Evolutionary conservation across 2,888 invertebrate genomes (phyloP).

Genomic region (Andrena flavipes): DNA sequence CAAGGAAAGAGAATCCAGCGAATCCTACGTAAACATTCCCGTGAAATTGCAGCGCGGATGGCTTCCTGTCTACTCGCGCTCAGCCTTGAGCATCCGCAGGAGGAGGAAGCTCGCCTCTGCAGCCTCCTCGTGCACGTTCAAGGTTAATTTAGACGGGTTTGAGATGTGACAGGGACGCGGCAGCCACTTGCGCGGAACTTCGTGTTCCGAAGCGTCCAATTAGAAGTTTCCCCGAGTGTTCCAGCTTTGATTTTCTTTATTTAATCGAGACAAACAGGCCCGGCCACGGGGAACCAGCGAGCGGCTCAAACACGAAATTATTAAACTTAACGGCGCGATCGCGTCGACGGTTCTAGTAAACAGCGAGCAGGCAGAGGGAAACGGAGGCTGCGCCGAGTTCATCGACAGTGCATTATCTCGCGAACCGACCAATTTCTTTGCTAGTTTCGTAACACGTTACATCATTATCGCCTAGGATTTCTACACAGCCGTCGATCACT

Average conservation of each 20-base stretch:
- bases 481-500: background rate
- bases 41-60: background rate
- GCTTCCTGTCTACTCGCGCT: background rate
- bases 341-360: slow-evolving; percentile 16
- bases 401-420: slow-evolving; percentile 2
- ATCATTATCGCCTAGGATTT: slow-evolving; percentile 12
- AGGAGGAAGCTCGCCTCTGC: background rate
- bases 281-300: background rate
- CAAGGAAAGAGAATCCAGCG: background rate
- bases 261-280: slow-evolving; percentile 30
- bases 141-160: background rate
- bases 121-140: background rate
- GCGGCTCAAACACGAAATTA: slow-evolving; percentile 37
- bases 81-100: background rate
- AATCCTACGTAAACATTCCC: background rate
- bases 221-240: slow-evolving; percentile 38
- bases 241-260: slow-evolving; percentile 50
- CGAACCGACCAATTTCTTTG: background rate
- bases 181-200: background rate
- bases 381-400: background rate
- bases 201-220: slow-evolving; percentile 20
- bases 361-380: background rate
- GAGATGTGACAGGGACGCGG: background rate
- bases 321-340: slow-evolving; percentile 19
- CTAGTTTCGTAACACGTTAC: slow-evolving; percentile 37